Evolutionary conservation across 2,888 invertebrate species (phyloP).

Genomic region (Aleiodes alternator): DNA sequence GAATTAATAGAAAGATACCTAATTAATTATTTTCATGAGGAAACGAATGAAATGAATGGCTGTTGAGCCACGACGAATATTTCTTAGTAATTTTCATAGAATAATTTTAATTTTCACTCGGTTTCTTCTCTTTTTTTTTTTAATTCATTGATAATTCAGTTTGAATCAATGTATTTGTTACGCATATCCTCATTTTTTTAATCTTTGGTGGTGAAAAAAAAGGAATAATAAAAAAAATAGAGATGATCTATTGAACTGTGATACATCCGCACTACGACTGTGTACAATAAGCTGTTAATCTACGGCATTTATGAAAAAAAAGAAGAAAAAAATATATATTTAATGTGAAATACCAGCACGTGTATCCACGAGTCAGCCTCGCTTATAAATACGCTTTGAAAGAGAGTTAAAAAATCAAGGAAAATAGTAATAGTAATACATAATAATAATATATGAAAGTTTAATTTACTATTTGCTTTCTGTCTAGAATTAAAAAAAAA

Average conservation of each 20-base stretch:
- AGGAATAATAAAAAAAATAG: constrained; percentile 10
- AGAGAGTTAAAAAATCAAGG: background rate
- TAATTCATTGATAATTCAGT: background rate
- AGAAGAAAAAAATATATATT: no score
- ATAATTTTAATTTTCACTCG: constrained; percentile 15
- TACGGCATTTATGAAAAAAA: constrained; percentile 49
- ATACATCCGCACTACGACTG: constrained; percentile 61
- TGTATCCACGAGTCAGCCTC: constrained; percentile 51
- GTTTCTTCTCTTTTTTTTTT: constrained; percentile 1
- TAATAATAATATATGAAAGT: background rate
- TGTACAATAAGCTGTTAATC: constrained; percentile 49
- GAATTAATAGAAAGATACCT: background rate
- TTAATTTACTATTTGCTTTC: background rate
- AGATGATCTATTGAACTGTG: constrained; percentile 64
- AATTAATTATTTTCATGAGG: background rate
- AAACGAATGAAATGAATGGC: constrained; percentile 50
- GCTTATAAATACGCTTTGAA: constrained; percentile 46
- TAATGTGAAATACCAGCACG: constrained; percentile 39
- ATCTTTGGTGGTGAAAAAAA: constrained; percentile 49
- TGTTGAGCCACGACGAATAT: constrained; percentile 65
- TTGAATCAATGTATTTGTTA: background rate
- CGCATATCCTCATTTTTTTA: constrained; percentile 15
- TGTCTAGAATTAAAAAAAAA: background rate
- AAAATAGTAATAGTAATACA: constrained; percentile 1
- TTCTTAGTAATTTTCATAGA: constrained; percentile 34